A percentile compares a stretch with the other conserved stretches of the same genome.
phyloP scores from a whole-genome alignment of 2,797 vertebrate species.

The Channallabes apus region DNA sequence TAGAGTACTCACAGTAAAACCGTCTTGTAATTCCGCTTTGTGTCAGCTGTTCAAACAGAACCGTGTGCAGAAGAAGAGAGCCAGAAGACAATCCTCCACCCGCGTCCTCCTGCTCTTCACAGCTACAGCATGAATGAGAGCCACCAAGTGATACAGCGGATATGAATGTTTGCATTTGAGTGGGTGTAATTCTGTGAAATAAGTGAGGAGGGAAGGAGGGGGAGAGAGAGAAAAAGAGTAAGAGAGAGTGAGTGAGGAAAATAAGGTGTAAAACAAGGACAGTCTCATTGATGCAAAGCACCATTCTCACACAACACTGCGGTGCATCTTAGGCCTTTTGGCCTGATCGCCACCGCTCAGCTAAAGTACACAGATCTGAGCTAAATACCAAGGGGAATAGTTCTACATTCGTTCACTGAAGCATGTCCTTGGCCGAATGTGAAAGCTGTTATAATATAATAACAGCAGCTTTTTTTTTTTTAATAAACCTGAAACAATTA shows the following conservation, averaged over 20 bases:
- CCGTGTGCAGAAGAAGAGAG: constrained; percentile 11
- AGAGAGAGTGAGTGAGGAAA: constrained; percentile 29
- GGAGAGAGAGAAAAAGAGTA: constrained; percentile 28
- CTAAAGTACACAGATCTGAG: not conserved
- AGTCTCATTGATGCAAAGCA: constrained; percentile 19
- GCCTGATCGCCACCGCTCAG: not conserved
- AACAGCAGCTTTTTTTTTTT: not conserved
- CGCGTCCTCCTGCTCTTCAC: constrained; percentile 51
- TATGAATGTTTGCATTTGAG: constrained; percentile 61
- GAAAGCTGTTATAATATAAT: not conserved
- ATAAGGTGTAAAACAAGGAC: constrained; percentile 33
- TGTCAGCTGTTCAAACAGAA: constrained; percentile 42
- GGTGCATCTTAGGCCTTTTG: not conserved
- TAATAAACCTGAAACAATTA: not conserved
- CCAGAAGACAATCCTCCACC: constrained; percentile 38
- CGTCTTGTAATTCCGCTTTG: constrained; percentile 35
- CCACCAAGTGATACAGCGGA: constrained; percentile 71
- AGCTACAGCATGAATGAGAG: constrained; percentile 71
- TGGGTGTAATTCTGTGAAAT: constrained; percentile 64
- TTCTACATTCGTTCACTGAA: not conserved
- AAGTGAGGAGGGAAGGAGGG: constrained; percentile 48
- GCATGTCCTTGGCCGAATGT: not conserved
- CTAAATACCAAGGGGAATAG: not conserved
- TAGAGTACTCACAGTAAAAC: constrained; percentile 49
- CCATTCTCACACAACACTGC: not conserved